Conservation (phyloP, 1,140 invertebrate genomes). For the Camponotus floridanus region DNA sequence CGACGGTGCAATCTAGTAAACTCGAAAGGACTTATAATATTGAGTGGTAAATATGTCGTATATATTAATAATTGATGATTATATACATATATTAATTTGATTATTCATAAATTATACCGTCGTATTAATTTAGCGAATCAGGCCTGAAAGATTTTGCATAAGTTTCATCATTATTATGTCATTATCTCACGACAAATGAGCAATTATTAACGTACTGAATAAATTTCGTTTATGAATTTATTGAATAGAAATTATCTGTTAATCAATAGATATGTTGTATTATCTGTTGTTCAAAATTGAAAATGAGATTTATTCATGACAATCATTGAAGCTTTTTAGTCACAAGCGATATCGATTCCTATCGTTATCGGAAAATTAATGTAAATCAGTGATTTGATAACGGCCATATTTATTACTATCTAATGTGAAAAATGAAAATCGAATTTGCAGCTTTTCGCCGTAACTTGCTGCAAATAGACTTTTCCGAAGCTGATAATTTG, state of each 20-base stretch:
- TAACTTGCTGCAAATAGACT: not conserved
- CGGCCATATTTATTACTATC: not conserved
- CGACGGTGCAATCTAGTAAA: not conserved
- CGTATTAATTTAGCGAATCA: not conserved
- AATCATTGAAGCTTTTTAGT: not conserved
- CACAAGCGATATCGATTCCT: slow-evolving; percentile 7
- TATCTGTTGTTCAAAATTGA: slow-evolving; percentile 17
- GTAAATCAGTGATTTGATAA: slow-evolving; percentile 28
- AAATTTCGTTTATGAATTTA: not conserved
- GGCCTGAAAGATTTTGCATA: not conserved
- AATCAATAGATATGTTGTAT: not conserved
- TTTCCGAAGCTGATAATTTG: slow-evolving; percentile 1
- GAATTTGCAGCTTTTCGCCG: not conserved
- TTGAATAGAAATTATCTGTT: slow-evolving; percentile 36
- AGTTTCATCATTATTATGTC: not conserved
- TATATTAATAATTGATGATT: slow-evolving; percentile 11
- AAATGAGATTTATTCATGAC: slow-evolving; percentile 26
- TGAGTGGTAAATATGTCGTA: not conserved
- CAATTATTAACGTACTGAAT: slow-evolving; percentile 16
- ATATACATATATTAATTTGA: slow-evolving; percentile 4
- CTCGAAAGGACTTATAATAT: not conserved
- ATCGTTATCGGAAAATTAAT: not conserved
- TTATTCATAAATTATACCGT: not conserved
- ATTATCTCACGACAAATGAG: slow-evolving; percentile 22
- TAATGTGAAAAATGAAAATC: slow-evolving; percentile 25